These are phyloP conservation scores for Panulirus ornatus DNA, from an alignment of 1,140 invertebrate genomes.

Conservation along the genomic window DNA sequence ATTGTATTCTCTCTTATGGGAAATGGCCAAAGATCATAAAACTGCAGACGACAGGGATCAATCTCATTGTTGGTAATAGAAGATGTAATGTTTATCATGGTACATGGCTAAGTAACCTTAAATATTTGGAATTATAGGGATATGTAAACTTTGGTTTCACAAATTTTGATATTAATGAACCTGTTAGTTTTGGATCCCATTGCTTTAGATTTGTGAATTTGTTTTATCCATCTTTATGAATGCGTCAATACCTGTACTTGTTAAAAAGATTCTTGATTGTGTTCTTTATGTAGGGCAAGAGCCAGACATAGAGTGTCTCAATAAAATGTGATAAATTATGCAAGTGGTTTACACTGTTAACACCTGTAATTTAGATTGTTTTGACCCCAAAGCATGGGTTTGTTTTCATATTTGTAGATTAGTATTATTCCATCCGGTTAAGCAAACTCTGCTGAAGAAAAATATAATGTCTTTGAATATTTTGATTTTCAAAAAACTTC, in stretches of 20 bases:
- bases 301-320: constrained; percentile 1
- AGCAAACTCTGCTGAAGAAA: too few species aligned
- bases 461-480: too few species aligned
- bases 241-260: not conserved
- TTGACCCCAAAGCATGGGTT: too few species aligned
- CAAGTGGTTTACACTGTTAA: constrained; percentile 4
- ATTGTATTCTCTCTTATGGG: not conserved
- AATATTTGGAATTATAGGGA: not conserved
- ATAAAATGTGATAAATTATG: not conserved
- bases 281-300: constrained; percentile 13
- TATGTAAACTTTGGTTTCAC: not conserved
- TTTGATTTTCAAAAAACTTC: too few species aligned
- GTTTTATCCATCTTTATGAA: not conserved
- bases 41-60: not conserved
- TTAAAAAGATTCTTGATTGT: constrained; percentile 10
- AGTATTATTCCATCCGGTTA: too few species aligned
- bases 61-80: not conserved
- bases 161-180: not conserved
- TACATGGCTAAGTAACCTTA: not conserved
- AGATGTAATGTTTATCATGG: not conserved
- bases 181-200: not conserved
- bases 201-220: not conserved
- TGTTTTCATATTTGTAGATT: too few species aligned
- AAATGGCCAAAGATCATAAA: not conserved
- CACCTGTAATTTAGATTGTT: not conserved